Evolutionary conservation across 1,140 invertebrate species (phyloP), one percentile per base, ranked within the genome.

Genomic region (Caenorhabditis tropicalis): DNA sequence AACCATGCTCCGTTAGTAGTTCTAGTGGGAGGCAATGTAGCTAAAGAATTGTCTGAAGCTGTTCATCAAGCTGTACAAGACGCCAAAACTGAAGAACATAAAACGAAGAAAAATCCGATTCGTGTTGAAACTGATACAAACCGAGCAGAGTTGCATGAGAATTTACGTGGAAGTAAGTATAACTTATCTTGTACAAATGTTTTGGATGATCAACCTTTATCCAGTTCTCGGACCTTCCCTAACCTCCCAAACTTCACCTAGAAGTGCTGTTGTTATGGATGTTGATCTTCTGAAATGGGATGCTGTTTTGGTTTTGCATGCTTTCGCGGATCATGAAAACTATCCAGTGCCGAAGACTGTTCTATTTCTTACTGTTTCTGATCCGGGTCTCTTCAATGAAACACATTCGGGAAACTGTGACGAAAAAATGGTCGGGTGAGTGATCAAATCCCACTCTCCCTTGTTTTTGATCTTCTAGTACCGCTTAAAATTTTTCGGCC

Each of bases 281-380:
- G 79, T 81, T 1, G 51, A 81, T 53, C 79, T 51, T 5, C 24
- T 81, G 21, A 81, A 53, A 39, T 81, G 79, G 79, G 79, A 81
- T 39, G 79, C 79, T 12, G 48, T 81, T 10, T 27, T 81, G 9
- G 79, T 81, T 51, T 27, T 81, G 12, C 79, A 81, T 43, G 79
- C 79, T 21, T 81, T 81, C 21, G n/a, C 79, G 27, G 79, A 81
- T 53, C 48, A 56, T n/a, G 79, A 53, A 36, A 56, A 51, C 3
- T 81, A 81, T 53, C 79, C 79, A 1, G 79, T 81, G 16, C 65
- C 65, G 7, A 74, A 43, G 15, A 46, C 65, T 15, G 36, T 74
- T 27, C 65, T 74, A 1, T 27, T 74, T 27, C 65, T 74, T 0
- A 74, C 65, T 24, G 65, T 74, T 21, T 74, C 65, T 24, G 53